Base-by-base conservation (phyloP, 2,797 vertebrate species). In the Moxostoma hubbsi region DNA sequence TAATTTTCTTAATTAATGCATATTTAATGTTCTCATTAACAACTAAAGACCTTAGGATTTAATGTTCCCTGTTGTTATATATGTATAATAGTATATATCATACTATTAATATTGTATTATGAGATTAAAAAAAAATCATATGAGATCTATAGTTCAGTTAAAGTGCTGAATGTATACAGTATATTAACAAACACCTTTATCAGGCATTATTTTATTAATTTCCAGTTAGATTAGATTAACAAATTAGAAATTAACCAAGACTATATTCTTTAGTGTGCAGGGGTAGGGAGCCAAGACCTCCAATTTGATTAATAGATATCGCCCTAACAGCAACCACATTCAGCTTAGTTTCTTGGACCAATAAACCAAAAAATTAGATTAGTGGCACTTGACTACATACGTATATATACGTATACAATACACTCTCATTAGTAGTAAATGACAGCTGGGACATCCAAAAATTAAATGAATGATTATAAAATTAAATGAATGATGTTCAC, bases 161-260 rank as follows among this genome's bases (percentile, higher is more conserved):
- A 84, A 88, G 85, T 81, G 81, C 89, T 79, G 82, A 80, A 84
- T 86, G 81, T 85, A 24, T 24, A 24, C 24, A 24, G 24, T 24
- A 24, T 82, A 89, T 90, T 89, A 92, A 88, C 89, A 89, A 89
- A 84, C 82, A 63, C 86, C 81, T 91, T 82, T 89, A 85, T 83
- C 83, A 77, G 81, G 77, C 79, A 80, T 88, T 57, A 84, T 83
- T 79, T 73, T 61, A 82, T 88, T 89, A 86, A 87, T 82, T 51
- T 86, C 81, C 77, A 12, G 61, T 80, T 79, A 69, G 55, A 83
- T 83, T 75, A 82, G 86, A 88, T 84, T 51, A 64, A 65, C 73
- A 85, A 86, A 89, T 89, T 86, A 91, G 83, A 81, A 81, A 80
- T 85, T 81, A 86, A 68, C 66, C 45, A 79, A 57, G 61, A 83